phyloP scores from a whole-genome alignment of 1,140 invertebrate species.

The Bombus superbus region DNA sequence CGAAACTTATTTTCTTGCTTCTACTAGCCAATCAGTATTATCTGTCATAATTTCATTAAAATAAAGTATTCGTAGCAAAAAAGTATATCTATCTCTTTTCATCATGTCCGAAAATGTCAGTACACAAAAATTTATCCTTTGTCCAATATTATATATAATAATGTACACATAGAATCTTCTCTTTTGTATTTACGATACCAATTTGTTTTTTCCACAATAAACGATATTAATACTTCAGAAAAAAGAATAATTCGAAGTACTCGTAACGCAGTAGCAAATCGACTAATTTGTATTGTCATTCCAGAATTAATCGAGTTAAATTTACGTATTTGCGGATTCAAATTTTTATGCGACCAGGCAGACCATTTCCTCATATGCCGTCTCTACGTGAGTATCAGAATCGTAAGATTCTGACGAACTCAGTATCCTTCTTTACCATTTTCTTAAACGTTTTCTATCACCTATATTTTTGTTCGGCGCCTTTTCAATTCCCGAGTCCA shows the following conservation, averaged over 20 bases:
- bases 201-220: neutral
- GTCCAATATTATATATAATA: neutral
- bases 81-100: neutral
- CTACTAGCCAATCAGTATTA: neutral
- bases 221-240: neutral
- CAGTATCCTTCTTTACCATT: neutral
- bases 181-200: neutral
- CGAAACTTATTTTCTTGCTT: neutral
- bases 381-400: neutral
- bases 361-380: neutral
- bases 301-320: neutral
- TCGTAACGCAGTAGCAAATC: neutral
- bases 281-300: neutral
- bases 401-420: neutral
- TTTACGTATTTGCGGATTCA: neutral
- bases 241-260: neutral
- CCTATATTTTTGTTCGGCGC: neutral
- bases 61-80: neutral
- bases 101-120: neutral
- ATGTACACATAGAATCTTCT: neutral
- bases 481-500: neutral
- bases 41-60: neutral
- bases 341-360: neutral
- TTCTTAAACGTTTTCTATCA: neutral
- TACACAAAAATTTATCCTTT: neutral